Evolutionary conservation across 2,888 invertebrate genomes (phyloP), one percentile per base, ranked within the genome.

Genomic region (Crossocerus cetratus): DNA sequence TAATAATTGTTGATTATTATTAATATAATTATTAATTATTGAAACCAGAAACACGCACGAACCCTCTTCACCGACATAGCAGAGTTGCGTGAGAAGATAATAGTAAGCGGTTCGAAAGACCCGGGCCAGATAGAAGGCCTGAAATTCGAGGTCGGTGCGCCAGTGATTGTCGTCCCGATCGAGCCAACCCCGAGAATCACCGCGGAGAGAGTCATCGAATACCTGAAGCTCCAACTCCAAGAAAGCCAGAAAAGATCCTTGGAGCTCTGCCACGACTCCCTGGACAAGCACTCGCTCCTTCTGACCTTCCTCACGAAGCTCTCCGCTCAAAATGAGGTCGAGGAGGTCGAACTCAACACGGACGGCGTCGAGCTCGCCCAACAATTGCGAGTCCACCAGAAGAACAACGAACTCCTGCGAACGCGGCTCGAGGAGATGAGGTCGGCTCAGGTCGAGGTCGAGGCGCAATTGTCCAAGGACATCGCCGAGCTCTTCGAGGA

Each of bases 31-130:
- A 45, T 45, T 45, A 13, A 32, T 45, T 16, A 45, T 45, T 45
- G n/a, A 45, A 45, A 32, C 8, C 45, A 87, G 87, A 84, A 85
- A 84, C 53, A 45, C 2, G 83, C 82, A 0, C 74, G 75, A 20
- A 80, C 84, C 8, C 55, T 86, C 2, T 86, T 82, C 71, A 82
- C 84, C 22, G 87, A 89, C n/a, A 72, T 86, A 57, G 58, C 69
- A 2, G 84, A 86, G 22, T 74, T 89, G 11, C 85, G 88, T 0
- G 86, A 88, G 21, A 87, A 86, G 72, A 71, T 90, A 20, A 77
- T 89, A 2, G 66, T 78, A 0, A 66, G 54, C 44, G 89, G 89
- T 2, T 78, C 74, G 3, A 87, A 83, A 57, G 88, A 88, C 74
- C 86, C 88, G 0, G 88, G 88, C 16, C 85, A 83, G 61, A 61